These are phyloP conservation scores for Eupithecia inturbata DNA, from an alignment of 2,888 invertebrate genomes.

Conservation along the genomic window DNA sequence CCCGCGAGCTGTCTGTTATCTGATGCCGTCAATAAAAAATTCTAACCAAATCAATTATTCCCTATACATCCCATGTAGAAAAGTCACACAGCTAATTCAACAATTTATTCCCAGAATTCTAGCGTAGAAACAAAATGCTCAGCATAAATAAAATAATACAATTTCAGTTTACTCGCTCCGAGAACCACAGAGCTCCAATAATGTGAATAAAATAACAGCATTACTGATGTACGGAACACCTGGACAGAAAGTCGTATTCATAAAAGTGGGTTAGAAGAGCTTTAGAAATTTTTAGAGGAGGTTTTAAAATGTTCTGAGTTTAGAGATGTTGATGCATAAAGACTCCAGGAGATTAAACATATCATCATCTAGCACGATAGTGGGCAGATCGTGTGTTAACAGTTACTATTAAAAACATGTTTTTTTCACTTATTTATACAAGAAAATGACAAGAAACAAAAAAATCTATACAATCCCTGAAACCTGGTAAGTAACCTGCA, in stretches of 20 bases:
- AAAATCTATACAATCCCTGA: too few relatives aligned
- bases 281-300: not conserved
- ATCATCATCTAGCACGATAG: too few relatives aligned
- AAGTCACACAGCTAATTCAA: not conserved
- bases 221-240: slow-evolving; percentile 26
- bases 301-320: not conserved
- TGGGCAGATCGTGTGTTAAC: too few relatives aligned
- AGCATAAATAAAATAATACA: slow-evolving; percentile 2
- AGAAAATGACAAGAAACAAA: too few relatives aligned
- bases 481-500: too few relatives aligned
- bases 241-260: slow-evolving; percentile 11
- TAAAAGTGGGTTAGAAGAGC: not conserved
- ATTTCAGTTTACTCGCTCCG: slow-evolving; percentile 9
- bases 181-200: slow-evolving; percentile 18
- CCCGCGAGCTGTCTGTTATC: not conserved
- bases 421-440: too few relatives aligned
- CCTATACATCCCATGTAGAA: not conserved
- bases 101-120: not conserved
- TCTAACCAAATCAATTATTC: not conserved
- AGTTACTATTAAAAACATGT: too few relatives aligned
- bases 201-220: slow-evolving; percentile 33
- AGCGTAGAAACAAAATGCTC: not conserved
- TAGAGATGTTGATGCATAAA: too few relatives aligned
- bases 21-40: not conserved
- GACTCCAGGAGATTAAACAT: too few relatives aligned